Conservation (phyloP, 2,888 invertebrate genomes). For the Euplexia lucipara region DNA sequence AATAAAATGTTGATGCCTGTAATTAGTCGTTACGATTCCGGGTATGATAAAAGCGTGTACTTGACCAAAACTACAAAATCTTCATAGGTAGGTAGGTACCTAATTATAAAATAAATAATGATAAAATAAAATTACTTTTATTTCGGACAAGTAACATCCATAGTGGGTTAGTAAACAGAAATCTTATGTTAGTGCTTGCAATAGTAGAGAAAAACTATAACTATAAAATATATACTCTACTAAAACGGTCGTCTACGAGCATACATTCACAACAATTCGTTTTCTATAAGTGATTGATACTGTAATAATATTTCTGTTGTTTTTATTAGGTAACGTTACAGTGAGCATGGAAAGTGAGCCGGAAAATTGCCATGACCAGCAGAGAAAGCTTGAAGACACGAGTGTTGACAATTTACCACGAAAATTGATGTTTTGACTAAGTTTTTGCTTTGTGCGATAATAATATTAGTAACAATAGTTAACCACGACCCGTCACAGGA, state of each 20-base stretch:
- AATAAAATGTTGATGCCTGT: too few relatives aligned
- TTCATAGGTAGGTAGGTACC: too few relatives aligned
- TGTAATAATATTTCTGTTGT: constrained; percentile 1
- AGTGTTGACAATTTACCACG: constrained; percentile 37
- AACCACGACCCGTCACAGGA: too few relatives aligned
- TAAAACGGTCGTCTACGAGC: not conserved
- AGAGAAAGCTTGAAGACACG: constrained; percentile 54
- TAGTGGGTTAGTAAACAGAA: too few relatives aligned
- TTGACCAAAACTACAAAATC: too few relatives aligned
- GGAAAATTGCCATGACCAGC: constrained; percentile 48
- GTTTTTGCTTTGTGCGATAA: constrained; percentile 27
- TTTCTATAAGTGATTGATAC: constrained; percentile 3
- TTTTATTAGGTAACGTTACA: constrained; percentile 34
- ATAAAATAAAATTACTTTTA: too few relatives aligned
- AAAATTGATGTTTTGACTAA: constrained; percentile 20
- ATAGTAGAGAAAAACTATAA: too few relatives aligned
- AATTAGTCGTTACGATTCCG: too few relatives aligned
- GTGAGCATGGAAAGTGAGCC: constrained; percentile 43
- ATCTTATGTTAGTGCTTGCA: not conserved
- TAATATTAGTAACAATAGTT: constrained; percentile 12
- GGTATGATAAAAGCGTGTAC: too few relatives aligned
- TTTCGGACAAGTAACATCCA: too few relatives aligned
- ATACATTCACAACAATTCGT: not conserved
- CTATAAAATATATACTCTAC: too few relatives aligned
- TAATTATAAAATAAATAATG: too few relatives aligned